Percentiles rank a stretch among this genome's conserved stretches.
These are phyloP conservation scores for Cottus gobio DNA, from an alignment of 2,113 vertebrate genomes.

Conservation along the genomic window DNA sequence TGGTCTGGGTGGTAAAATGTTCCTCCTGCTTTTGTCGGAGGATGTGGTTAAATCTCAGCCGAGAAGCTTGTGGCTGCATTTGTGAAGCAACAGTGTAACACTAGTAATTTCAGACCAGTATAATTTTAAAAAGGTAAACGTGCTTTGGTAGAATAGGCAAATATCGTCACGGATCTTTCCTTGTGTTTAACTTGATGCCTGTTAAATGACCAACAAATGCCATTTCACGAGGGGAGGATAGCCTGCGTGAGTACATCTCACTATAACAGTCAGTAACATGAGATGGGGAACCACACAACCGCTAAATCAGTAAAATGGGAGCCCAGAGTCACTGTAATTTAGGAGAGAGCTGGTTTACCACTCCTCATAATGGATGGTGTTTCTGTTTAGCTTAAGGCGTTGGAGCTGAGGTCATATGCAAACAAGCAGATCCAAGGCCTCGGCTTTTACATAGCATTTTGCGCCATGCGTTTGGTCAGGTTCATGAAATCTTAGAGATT, in stretches of 20 bases:
- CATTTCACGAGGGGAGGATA: constrained; percentile 64
- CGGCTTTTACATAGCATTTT: constrained; percentile 43
- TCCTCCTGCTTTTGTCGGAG: constrained; percentile 62
- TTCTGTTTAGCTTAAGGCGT: constrained; percentile 82
- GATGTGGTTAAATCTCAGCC: constrained; percentile 69
- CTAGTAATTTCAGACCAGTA: constrained; percentile 15
- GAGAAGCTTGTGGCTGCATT: constrained; percentile 12
- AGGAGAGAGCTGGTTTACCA: constrained; percentile 81
- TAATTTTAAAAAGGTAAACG: constrained; percentile 38
- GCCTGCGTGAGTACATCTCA: constrained; percentile 74
- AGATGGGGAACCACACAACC: constrained; percentile 80
- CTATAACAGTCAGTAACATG: constrained; percentile 79
- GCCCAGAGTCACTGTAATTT: constrained; percentile 81
- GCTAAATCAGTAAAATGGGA: constrained; percentile 82
- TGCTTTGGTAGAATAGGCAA: constrained; percentile 32
- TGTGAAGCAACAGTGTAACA: constrained; percentile 45
- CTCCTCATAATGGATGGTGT: constrained; percentile 82
- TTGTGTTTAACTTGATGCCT: constrained; percentile 54
- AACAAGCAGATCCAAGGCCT: constrained; percentile 73
- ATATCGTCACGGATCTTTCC: constrained; percentile 47
- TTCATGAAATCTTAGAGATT: constrained; percentile 14
- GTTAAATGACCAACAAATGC: constrained; percentile 57
- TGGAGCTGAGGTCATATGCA: constrained; percentile 81
- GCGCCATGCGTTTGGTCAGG: constrained; percentile 43
- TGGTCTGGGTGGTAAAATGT: constrained; percentile 65